Conservation (phyloP, 92 coral and sea anemone genomes). For the Pocillopora meandrina region DNA sequence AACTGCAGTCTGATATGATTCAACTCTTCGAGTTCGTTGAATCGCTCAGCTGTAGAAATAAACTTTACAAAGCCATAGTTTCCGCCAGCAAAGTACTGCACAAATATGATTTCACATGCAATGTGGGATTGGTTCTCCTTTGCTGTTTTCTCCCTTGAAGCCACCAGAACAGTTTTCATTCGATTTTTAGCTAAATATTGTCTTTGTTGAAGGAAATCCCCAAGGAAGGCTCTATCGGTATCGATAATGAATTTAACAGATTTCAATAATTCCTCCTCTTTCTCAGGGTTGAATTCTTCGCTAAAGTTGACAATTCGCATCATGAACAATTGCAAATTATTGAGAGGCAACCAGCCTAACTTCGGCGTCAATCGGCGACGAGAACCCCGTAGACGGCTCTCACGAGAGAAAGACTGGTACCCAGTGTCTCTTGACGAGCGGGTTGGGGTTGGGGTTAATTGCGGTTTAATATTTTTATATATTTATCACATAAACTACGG, state of each 20-base stretch:
- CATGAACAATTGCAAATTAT: background rate
- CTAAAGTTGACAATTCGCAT: constrained; percentile 21
- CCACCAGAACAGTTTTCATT: constrained; percentile 25
- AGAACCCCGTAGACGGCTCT: too few relatives aligned
- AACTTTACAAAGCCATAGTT: constrained; percentile 25
- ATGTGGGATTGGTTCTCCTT: background rate
- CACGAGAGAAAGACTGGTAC: too few relatives aligned
- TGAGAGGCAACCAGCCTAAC: too few relatives aligned
- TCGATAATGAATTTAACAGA: background rate
- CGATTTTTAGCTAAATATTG: background rate
- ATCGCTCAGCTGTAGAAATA: background rate
- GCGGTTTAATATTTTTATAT: too few relatives aligned
- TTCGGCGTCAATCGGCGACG: too few relatives aligned
- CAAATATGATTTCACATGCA: constrained; percentile 2
- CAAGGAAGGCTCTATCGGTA: background rate
- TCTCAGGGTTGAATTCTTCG: background rate
- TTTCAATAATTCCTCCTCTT: background rate
- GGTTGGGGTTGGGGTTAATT: too few relatives aligned
- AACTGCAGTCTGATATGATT: background rate
- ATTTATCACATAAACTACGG: too few relatives aligned
- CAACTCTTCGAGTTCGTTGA: background rate
- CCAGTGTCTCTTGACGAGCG: too few relatives aligned
- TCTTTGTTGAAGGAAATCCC: background rate
- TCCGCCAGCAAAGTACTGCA: constrained; percentile 17
- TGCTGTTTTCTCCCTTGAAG: background rate